Evolutionary conservation across 1,140 invertebrate genomes (phyloP), one percentile per base, ranked within the genome.

Genomic region (Euura lappo): DNA sequence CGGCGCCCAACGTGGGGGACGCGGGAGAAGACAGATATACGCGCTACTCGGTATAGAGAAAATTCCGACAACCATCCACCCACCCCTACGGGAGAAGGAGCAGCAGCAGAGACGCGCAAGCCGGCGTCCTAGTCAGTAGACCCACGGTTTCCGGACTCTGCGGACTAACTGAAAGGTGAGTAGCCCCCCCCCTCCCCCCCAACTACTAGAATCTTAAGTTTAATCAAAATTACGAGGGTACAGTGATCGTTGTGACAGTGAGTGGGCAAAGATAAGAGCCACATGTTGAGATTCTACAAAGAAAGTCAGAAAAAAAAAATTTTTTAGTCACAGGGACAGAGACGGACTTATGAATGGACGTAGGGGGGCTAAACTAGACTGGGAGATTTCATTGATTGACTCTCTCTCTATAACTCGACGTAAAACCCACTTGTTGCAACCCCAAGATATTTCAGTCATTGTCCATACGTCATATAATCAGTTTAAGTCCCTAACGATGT

Each of bases 101-200:
- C n/a, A 76, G 74, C 69, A 74, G 74, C 64, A 72, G 71, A 73
- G 74, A 72, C 74, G 74, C 68, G 74, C 73, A 66, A 69, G 70
- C 71, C 74, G 74, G 67, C 70, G 71, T 71, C 46, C 70, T 75
- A 73, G 72, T 79, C 79, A 80, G 79, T 80, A 77, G 78, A 76
- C 79, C 78, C 79, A 77, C 74, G 74, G 77, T 79, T 78, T 80
- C 76, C 77, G 79, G 77, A 79, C 78, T 78, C 76, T 77, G 75
- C 78, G 75, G 77, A 79, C 76, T 73, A 73, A 77, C 74, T n/a
- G n/a, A n/a, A n/a, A 77, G 76, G 78, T 76, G 77, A 81, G 76
- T 76, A 73, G 8, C 45, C 69, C 44, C 65, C 47, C 4, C 67
- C 28, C 8, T 3, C 4, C 28, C 44, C 67, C 28, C 11, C 51